Percentiles rank a stretch among this genome's conserved stretches.
Conservation (phyloP, 1,140 invertebrate genomes). For the Coptotermes formosanus region DNA sequence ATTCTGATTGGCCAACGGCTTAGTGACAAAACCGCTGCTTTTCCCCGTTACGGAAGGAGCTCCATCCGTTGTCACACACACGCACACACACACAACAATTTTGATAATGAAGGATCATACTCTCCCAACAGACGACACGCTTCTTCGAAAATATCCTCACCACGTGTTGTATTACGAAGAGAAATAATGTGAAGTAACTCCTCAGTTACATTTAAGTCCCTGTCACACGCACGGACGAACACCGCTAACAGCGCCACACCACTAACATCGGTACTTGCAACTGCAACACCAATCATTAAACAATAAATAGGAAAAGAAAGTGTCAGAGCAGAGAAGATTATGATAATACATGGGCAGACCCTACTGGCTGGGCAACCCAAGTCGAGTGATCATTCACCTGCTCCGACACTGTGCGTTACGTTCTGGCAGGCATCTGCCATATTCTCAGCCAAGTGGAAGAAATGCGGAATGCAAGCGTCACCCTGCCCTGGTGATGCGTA, state of each 20-base stretch:
- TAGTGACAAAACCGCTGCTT: neutral
- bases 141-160: constrained; percentile 23
- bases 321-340: neutral
- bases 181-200: neutral
- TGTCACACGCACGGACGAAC: constrained; percentile 1
- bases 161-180: constrained; percentile 2
- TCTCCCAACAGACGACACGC: constrained; percentile 8
- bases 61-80: constrained; percentile 27
- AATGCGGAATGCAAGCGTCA: neutral
- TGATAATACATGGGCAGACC: neutral
- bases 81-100: no score
- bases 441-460: neutral
- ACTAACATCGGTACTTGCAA: no score
- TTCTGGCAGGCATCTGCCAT: neutral
- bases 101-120: constrained; percentile 24
- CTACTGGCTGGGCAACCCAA: neutral
- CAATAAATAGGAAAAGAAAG: neutral
- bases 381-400: neutral
- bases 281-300: constrained; percentile 12
- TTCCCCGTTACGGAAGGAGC: constrained; percentile 16
- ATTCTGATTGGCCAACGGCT: neutral
- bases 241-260: neutral
- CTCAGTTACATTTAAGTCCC: constrained; percentile 21
- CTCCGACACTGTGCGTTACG: neutral
- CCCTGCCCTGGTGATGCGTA: neutral